A percentile compares a stretch with the other conserved stretches of the same genome.
These are phyloP conservation scores for Baryphthengus martii DNA, from an alignment of 2,113 vertebrate genomes.

Conservation along the genomic window DNA sequence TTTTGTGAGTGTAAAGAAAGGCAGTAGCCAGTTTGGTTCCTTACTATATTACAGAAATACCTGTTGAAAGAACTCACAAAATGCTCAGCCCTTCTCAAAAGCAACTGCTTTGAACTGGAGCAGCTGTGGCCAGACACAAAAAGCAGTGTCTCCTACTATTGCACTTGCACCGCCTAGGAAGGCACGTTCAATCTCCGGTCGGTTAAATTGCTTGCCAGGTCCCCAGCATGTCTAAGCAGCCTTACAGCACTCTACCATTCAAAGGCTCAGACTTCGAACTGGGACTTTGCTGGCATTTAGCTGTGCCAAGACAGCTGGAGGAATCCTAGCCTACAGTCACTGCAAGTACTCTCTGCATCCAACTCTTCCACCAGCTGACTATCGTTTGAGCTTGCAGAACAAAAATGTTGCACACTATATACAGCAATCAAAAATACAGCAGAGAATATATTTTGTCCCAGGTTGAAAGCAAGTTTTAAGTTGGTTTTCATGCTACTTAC, in stretches of 20 bases:
- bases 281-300: background rate
- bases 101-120: background rate
- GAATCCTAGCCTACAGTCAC: background rate
- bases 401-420: background rate
- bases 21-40: background rate
- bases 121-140: background rate
- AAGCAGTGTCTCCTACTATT: background rate
- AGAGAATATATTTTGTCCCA: background rate
- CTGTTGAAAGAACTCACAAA: background rate
- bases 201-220: background rate
- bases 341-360: background rate
- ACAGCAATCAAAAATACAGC: background rate
- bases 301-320: background rate
- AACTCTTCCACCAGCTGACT: background rate
- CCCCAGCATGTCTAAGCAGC: background rate
- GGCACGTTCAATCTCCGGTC: no score
- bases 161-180: background rate
- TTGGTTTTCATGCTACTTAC: background rate
- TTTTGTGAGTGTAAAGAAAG: background rate
- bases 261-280: background rate
- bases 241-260: fast-evolving
- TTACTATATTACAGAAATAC: background rate
- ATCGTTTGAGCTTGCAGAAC: background rate
- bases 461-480: background rate
- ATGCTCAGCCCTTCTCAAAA: background rate